Base-by-base conservation (phyloP, 2,888 invertebrate species). In the Podotricha telesiphe region DNA sequence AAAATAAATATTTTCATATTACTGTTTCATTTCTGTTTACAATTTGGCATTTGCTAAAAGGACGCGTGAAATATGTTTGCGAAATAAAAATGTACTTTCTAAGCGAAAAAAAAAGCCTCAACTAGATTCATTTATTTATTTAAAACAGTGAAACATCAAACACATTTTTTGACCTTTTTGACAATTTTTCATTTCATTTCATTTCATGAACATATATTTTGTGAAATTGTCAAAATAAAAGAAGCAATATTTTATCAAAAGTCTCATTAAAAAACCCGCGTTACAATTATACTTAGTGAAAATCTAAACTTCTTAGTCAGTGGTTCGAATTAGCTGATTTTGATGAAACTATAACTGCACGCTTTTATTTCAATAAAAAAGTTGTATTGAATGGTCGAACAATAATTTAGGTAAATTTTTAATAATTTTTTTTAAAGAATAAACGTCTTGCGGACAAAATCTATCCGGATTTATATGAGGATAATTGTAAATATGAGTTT, bases 401-500 rank as follows among this genome's bases (percentile, higher is more conserved):
- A 50, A 48, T 48, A 62, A 62, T 48, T 62, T 34, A 62, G 48
- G 66, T 65, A 69, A 65, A 28, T 53, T 69, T 71, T 68, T 50
- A 71, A 65, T 61, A 37, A 17, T 8, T 53, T 34, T 55, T 28
- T 68, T 63, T 47, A 64, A 69, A 71, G 66, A 69, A 34, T 63
- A 62, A 58, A 67, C 28, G 45, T 68, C 65, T 59, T 65, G 40
- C 53, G 56, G 62, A 65, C 69, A 64, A 63, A 69, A 67, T 72
- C 64, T 69, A 62, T 67, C 64, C 64, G 69, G 51, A 61, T 28
- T 61, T 48, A 68, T 59, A 67, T 58, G 42, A 28, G 6, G 6
- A 28, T 65, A 63, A 55, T 64, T 71, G 69, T 71, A 71, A 59
- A 72, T 72, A 71, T n/a, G 51, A 53, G 66, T 71, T 69, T 59